Conservation (phyloP, 2,113 vertebrate species). For the Corythoichthys haematopterus region DNA sequence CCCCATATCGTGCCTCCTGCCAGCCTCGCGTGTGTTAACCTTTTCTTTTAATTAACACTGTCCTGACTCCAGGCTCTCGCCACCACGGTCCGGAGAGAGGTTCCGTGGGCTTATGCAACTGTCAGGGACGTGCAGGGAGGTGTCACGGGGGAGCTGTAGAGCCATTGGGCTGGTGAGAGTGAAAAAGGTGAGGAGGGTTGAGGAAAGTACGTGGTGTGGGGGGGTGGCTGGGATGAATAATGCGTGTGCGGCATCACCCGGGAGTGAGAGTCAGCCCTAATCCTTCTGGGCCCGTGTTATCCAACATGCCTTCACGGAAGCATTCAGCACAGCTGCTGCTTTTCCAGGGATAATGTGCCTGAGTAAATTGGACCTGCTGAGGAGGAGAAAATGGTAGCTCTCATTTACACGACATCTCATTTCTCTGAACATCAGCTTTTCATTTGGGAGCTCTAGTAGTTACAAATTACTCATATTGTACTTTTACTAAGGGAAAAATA, state of each 20-base stretch:
- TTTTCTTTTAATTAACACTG: constrained; percentile 77
- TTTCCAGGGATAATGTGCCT: constrained; percentile 38
- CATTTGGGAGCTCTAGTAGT: constrained; percentile 8
- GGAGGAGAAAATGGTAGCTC: constrained; percentile 47
- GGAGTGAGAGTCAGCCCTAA: constrained; percentile 60
- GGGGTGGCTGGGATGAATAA: constrained; percentile 64
- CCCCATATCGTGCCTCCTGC: constrained; percentile 53
- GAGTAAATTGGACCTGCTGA: constrained; percentile 55
- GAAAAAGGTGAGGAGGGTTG: constrained; percentile 43
- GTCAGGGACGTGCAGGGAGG: constrained; percentile 52
- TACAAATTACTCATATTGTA: constrained; percentile 25
- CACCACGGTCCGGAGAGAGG: constrained; percentile 61
- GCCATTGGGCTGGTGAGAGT: constrained; percentile 30
- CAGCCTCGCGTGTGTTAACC: constrained; percentile 67
- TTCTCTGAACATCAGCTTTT: constrained; percentile 30
- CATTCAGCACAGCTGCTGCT: constrained; percentile 42
- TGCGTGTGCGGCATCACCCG: constrained; percentile 55
- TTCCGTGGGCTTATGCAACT: constrained; percentile 56
- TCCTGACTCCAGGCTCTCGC: constrained; percentile 56
- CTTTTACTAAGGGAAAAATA: not conserved
- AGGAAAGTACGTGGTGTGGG: constrained; percentile 25
- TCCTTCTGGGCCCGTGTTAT: constrained; percentile 59
- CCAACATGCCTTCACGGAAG: constrained; percentile 54
- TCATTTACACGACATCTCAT: constrained; percentile 51
- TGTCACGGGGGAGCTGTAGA: constrained; percentile 32